Conservation (phyloP, 1,140 invertebrate genomes). For the Penaeus indicus region DNA sequence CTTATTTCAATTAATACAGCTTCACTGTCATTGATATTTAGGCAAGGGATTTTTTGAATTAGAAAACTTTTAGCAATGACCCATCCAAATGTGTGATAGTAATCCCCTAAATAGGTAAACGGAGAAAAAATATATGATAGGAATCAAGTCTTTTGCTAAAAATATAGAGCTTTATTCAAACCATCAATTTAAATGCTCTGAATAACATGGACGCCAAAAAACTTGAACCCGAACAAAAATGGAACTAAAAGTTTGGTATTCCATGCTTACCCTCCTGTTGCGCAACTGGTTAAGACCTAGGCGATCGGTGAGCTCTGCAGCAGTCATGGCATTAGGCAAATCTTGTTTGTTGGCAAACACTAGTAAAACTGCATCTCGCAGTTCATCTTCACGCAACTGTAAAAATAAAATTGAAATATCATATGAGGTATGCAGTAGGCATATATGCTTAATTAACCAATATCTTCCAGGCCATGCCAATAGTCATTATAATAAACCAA, state of each 20-base stretch:
- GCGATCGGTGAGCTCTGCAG: constrained; percentile 97
- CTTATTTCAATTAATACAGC: not conserved
- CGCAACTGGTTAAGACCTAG: constrained; percentile 93
- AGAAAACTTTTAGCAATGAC: too few relatives aligned
- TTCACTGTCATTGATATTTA: not conserved
- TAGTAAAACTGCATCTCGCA: constrained; percentile 94
- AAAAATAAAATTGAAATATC: constrained; percentile 22
- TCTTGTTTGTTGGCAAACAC: constrained; percentile 99
- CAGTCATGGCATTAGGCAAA: constrained; percentile 98
- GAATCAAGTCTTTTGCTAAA: too few relatives aligned
- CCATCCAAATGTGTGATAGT: too few relatives aligned
- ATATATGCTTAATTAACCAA: too few relatives aligned
- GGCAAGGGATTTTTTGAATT: too few relatives aligned
- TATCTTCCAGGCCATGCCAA: too few relatives aligned
- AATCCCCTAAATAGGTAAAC: too few relatives aligned
- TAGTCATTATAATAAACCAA: not conserved
- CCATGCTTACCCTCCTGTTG: constrained; percentile 81
- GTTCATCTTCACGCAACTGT: constrained; percentile 87
- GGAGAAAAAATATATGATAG: too few relatives aligned
- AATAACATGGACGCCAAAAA: too few relatives aligned
- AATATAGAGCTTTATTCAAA: too few relatives aligned
- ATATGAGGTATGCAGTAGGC: not conserved
- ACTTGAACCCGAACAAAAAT: too few relatives aligned
- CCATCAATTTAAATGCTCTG: too few relatives aligned
- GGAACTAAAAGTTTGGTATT: not conserved